phyloP scores from a whole-genome alignment of 2,797 vertebrate species.

The Phataginus tricuspis region DNA sequence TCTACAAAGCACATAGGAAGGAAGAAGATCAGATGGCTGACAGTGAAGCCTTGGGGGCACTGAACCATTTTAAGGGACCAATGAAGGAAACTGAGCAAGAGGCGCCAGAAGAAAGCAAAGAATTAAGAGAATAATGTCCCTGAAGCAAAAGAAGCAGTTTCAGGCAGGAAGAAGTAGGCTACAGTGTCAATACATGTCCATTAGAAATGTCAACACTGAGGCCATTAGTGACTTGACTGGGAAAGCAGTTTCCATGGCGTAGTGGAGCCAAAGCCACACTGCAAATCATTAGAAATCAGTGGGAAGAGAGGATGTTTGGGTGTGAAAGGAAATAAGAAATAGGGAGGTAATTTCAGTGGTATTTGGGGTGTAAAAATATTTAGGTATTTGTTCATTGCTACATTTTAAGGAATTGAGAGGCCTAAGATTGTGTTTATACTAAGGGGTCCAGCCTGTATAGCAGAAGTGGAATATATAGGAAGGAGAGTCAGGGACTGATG shows the following conservation, averaged over 20 bases:
- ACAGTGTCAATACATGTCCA: not conserved
- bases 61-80: not conserved
- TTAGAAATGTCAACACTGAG: not conserved
- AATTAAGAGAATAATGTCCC: not conserved
- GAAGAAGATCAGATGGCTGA: not conserved
- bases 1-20: not conserved
- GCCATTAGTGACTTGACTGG: not conserved
- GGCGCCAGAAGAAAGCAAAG: not conserved
- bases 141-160: constrained; percentile 18
- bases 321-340: not conserved
- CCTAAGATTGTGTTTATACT: not conserved
- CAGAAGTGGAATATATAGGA: not conserved
- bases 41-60: not conserved
- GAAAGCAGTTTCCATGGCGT: not conserved
- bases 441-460: not conserved
- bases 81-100: not conserved
- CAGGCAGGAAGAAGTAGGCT: not conserved
- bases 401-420: constrained; percentile 12
- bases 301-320: not conserved
- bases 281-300: not conserved
- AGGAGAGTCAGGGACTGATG: not conserved
- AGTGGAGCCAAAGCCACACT: not conserved
- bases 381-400: not conserved
- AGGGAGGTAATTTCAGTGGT: not conserved
- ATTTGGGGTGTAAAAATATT: not conserved